Conservation (phyloP, 2,888 invertebrate species). For the Mantis religiosa region DNA sequence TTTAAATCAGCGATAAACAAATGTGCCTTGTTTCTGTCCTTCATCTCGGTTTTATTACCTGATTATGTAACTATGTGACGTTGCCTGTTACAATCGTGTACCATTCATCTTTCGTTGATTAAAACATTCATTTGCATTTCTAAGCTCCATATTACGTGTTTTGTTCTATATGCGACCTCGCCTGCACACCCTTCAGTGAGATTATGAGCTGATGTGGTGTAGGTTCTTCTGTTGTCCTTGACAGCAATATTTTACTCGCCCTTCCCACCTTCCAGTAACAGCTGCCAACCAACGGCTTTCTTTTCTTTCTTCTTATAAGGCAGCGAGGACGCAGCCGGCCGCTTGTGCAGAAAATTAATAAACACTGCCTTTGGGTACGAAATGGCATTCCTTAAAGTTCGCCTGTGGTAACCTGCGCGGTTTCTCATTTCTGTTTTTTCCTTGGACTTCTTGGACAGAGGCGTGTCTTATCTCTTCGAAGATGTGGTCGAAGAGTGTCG, state of each 20-base stretch:
- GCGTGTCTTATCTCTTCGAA: background rate
- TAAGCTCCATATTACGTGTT: no score
- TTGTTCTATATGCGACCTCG: no score
- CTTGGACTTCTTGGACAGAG: background rate
- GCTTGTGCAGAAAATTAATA: background rate
- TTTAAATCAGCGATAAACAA: no score
- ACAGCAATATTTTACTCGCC: background rate
- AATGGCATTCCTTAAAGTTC: background rate
- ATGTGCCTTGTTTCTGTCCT: no score
- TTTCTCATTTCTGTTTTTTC: background rate
- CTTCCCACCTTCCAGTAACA: background rate
- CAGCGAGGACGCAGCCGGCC: background rate
- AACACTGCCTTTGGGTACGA: background rate
- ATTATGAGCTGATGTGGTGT: background rate
- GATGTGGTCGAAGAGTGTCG: no score
- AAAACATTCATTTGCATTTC: no score
- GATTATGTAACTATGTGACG: no score
- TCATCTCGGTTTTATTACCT: no score
- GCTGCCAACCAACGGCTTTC: background rate
- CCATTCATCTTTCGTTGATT: no score
- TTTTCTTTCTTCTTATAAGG: background rate
- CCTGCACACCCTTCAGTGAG: background rate
- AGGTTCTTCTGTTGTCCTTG: background rate
- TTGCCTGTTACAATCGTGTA: no score
- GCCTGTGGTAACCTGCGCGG: background rate